Base-by-base conservation (phyloP, 2,888 invertebrate species). In the Brachyptera risi region DNA sequence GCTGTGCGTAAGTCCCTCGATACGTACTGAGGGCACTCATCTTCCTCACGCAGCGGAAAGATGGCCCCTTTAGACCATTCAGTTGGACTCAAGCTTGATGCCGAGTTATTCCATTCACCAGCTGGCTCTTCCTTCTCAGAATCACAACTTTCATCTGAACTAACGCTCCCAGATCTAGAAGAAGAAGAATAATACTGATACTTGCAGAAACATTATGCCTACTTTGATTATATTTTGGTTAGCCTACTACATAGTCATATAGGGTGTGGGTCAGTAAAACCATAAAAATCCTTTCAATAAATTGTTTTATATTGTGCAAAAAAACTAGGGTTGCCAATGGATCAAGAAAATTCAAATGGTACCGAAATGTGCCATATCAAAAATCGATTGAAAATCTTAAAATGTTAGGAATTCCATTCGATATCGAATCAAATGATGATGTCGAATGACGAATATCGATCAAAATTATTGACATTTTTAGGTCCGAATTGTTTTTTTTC, bases 81-180 rank as follows among this genome's bases (percentile, higher is more conserved):
- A 15, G 27, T 31, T 23, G 61, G 42, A 31, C 35, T 27, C 44
- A 51, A 11, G 23, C 35, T 27, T 3, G 27, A 15, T n/a, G 15
- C 54, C 17, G 38, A 15, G 23, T 40, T 51, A 9, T 21, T 19
- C 61, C 61, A 61, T 40, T 58, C 66, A 69, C 50, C 72, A 71
- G 42, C 70, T 68, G 69, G 82, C 13, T 58, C 58, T 35, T 58
- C 58, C 37, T 58, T 61, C 44, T 58, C 61, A 2, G 83, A 47
- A 83, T 80, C 79, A 65, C 79, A 79, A 67, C 76, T 78, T 69
- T 78, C 78, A 69, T 79, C 78, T 56, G 76, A 78, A 71, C 79
- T 82, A 64, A 80, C 79, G 71, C 83, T 83, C 75, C 83, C 83
- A 67, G 82, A 82, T 78, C 85, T 61, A 19, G 3, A 31, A 47